Base-by-base conservation (phyloP, 2,113 vertebrate genomes). In the Notarius quadriscutis region DNA sequence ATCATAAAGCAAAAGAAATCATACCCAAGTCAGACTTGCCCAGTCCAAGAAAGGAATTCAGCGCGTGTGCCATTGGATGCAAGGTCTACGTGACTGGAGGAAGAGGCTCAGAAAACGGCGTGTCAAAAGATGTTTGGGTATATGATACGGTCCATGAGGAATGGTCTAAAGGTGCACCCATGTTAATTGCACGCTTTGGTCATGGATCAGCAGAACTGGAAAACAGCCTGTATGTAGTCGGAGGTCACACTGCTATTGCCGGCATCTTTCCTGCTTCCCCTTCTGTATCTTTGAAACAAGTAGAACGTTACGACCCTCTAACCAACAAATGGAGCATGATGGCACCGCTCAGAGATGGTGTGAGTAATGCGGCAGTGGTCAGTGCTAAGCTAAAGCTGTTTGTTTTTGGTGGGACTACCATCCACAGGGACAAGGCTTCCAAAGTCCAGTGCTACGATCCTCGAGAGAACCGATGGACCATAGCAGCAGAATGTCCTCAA, bases 101-200 rank as follows among this genome's bases (percentile, higher is more conserved):
- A 27, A 90, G 98, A 69, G 98, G 98, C 27, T 98, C 97, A 0
- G 98, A 99, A 93, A 99, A 99, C 0, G 98, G 98, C 0, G 98
- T 99, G 63, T 99, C 98, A 0, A 98, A 98, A 90, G 98, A 99
- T 0, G 98, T 99, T 0, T 99, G 98, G 98, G 96, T 99, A 30
- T 99, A 98, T 0, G 97, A 99, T 91, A 98, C 97, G 0, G 96
- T 97, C 10, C 96, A 97, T 0, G 97, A 98, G 80, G 97, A 97
- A 83, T 99, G 98, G 98, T 96, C 97, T 6, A 99, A 99, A 93
- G 97, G 97, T 1, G 97, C 97, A 0, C 97, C 98, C 0, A 99
- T 99, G 98, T 92, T 99, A 14, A 97, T 99, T 0, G 98, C 98
- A 57, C 96, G 98, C 51, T 99, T 98, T 34, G 97, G 98, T 20